phyloP scores from a whole-genome alignment of 2,797 vertebrate species.

The Lophotriccus pileatus region DNA sequence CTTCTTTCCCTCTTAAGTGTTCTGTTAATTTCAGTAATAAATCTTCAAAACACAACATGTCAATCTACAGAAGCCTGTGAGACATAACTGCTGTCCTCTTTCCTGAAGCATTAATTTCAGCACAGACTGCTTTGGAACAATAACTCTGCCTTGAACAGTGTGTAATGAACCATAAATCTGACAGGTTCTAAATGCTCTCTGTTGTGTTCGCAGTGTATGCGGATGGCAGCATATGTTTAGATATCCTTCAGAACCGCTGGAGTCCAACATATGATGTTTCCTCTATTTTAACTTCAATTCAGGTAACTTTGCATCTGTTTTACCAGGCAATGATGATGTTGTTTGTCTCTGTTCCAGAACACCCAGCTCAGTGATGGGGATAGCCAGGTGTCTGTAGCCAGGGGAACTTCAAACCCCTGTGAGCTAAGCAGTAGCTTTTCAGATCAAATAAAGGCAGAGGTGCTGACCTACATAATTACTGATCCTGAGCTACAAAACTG shows the following conservation, averaged over 20 bases:
- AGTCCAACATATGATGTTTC: conserved; percentile 98
- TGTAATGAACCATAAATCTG: background rate
- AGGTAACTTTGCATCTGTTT: conserved; percentile 77
- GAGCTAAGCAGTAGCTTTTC: background rate
- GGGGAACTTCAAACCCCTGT: background rate
- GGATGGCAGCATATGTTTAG: conserved; percentile 99
- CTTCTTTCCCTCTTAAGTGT: background rate
- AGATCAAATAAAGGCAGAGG: background rate
- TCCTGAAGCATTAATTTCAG: background rate
- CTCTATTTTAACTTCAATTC: conserved; percentile 99
- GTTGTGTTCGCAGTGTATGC: conserved; percentile 88
- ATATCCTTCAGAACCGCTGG: conserved; percentile 99
- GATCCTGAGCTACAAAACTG: background rate
- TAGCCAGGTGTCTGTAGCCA: background rate
- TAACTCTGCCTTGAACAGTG: background rate
- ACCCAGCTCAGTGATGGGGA: background rate
- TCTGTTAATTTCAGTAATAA: background rate
- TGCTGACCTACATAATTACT: background rate
- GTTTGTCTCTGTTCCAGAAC: background rate
- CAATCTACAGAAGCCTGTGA: background rate
- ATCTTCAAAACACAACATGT: background rate
- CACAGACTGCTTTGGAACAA: background rate
- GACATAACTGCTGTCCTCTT: background rate
- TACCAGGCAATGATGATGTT: background rate
- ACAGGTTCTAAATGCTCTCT: background rate